These are phyloP conservation scores for Apeltes quadracus DNA, from an alignment of 2,113 vertebrate genomes.

Conservation along the genomic window DNA sequence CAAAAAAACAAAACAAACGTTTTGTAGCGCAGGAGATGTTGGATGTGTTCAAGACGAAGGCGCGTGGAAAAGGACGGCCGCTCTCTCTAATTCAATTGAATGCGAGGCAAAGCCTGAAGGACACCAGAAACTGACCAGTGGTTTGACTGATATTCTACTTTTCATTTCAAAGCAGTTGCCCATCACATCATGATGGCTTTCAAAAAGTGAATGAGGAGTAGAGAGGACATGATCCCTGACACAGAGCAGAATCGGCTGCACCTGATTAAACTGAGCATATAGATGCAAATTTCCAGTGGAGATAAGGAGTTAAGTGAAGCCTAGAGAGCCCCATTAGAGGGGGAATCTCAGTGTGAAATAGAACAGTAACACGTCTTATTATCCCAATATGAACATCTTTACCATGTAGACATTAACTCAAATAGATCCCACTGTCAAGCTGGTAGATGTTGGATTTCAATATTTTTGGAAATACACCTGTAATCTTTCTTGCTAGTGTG, in stretches of 20 bases:
- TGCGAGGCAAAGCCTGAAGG: neutral
- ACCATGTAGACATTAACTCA: constrained; percentile 28
- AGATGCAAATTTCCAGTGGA: constrained; percentile 47
- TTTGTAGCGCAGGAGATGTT: neutral
- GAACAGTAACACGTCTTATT: constrained; percentile 53
- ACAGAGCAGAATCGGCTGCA: constrained; percentile 24
- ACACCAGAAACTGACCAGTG: neutral
- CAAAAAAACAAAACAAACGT: neutral
- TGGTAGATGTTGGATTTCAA: neutral
- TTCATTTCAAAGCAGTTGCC: constrained; percentile 20
- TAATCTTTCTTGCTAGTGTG: neutral
- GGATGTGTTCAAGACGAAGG: neutral
- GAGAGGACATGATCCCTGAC: neutral
- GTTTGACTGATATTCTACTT: constrained; percentile 1
- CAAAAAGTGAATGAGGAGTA: constrained; percentile 22
- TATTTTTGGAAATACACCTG: neutral
- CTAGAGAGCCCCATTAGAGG: constrained; percentile 55
- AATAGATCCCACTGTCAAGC: constrained; percentile 3
- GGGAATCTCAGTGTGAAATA: constrained; percentile 48
- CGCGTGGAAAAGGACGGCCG: neutral
- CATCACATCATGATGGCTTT: constrained; percentile 39
- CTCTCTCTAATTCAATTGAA: neutral
- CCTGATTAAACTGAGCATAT: constrained; percentile 51
- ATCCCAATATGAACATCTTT: constrained; percentile 53
- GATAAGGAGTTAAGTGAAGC: constrained; percentile 49